Percentiles rank a stretch among this genome's conserved stretches.
Evolutionary conservation across 2,888 invertebrate genomes (phyloP).

Genomic region (Macrophya annulata): DNA sequence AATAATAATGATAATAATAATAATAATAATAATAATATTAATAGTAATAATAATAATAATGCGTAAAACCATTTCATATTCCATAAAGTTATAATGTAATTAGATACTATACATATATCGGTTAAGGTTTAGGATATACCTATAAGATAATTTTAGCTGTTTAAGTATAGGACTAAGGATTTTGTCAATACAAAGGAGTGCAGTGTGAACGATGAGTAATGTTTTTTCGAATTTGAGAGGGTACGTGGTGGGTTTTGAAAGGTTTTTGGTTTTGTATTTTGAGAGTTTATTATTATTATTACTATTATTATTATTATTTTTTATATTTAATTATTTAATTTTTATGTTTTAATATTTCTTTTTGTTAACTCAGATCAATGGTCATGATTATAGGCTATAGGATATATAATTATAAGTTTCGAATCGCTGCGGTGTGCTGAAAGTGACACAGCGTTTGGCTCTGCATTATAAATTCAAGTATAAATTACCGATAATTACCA

Average conservation of each 20-base stretch:
- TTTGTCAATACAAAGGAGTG: slow-evolving; percentile 41
- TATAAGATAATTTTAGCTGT: slow-evolving; percentile 33
- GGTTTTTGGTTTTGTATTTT: slow-evolving; percentile 31
- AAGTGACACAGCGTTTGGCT: slow-evolving; percentile 35
- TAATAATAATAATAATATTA: slow-evolving; percentile 21
- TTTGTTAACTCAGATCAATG: background rate
- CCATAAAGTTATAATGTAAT: slow-evolving; percentile 11
- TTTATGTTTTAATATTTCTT: background rate
- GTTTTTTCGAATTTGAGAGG: slow-evolving; percentile 29
- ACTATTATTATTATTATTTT: too few species aligned
- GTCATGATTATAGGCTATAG: slow-evolving; percentile 15
- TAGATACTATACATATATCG: background rate
- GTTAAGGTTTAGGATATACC: background rate
- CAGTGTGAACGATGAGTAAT: slow-evolving; percentile 17
- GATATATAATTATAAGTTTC: background rate
- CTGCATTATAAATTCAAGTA: background rate
- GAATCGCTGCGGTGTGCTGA: slow-evolving; percentile 29
- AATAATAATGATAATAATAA: slow-evolving; percentile 48
- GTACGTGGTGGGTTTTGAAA: background rate
- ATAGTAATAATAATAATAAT: background rate
- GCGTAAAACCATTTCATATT: slow-evolving; percentile 34
- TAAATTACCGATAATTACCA: slow-evolving; percentile 9
- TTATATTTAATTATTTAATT: background rate
- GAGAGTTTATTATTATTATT: background rate
- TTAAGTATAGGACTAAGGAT: slow-evolving; percentile 39